These are phyloP conservation scores for Orgyia antiqua DNA, from an alignment of 2,888 invertebrate species.

Conservation along the genomic window DNA sequence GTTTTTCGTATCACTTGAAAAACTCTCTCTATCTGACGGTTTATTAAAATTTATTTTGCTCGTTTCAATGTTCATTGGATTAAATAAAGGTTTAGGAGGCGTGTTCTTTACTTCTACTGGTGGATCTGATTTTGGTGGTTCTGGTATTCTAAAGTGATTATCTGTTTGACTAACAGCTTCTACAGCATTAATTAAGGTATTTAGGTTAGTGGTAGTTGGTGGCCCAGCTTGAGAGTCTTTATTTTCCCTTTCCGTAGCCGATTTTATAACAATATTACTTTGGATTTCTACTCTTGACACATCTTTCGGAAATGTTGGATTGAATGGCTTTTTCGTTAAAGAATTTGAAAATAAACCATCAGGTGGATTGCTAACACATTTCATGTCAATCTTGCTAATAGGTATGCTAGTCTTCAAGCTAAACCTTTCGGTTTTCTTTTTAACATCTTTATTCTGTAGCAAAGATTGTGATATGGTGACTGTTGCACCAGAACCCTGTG, in stretches of 20 bases:
- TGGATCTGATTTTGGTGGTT: constrained; percentile 34
- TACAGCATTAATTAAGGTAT: constrained; percentile 54
- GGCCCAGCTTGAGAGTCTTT: constrained; percentile 17
- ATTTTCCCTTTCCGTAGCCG: constrained; percentile 44
- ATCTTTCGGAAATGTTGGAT: constrained; percentile 33
- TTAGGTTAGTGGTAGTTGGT: constrained; percentile 37
- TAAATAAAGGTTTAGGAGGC: constrained; percentile 38
- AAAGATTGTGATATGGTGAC: constrained; percentile 31
- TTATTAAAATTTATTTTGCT: constrained; percentile 45
- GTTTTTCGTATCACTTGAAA: constrained; percentile 54
- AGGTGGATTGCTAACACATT: constrained; percentile 47
- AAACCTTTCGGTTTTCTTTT: constrained; percentile 60
- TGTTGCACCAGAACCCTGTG: constrained; percentile 53
- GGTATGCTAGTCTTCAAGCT: constrained; percentile 72
- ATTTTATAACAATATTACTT: constrained; percentile 62
- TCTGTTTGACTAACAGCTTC: constrained; percentile 59
- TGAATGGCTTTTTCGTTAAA: constrained; percentile 28
- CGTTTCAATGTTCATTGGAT: constrained; percentile 45
- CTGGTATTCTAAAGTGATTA: constrained; percentile 43
- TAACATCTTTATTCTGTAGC: constrained; percentile 37
- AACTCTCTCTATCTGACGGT: constrained; percentile 46
- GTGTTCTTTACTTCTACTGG: constrained; percentile 36
- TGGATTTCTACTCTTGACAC: constrained; percentile 57
- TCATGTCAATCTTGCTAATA: constrained; percentile 69
- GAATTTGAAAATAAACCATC: constrained; percentile 33